These are phyloP conservation scores for Halcyon smyrnensis DNA, from an alignment of 2,797 vertebrate species.

Conservation along the genomic window DNA sequence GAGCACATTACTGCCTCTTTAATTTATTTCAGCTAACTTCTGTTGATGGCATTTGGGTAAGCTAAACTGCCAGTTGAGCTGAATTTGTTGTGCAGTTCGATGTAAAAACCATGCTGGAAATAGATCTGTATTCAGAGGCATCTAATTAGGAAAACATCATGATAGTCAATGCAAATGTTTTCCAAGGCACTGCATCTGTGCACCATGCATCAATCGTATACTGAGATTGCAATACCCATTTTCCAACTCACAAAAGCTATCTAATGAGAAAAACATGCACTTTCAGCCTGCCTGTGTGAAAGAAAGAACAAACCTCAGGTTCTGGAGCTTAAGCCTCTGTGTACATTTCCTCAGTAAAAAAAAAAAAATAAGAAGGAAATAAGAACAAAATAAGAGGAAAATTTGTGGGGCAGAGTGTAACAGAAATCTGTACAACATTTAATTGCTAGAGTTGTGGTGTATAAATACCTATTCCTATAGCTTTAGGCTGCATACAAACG, in stretches of 20 bases:
- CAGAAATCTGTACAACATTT: not conserved
- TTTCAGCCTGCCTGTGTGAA: not conserved
- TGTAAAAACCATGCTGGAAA: conserved; percentile 36
- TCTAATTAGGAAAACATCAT: conserved; percentile 73
- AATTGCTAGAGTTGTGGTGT: not conserved
- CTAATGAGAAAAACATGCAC: not conserved
- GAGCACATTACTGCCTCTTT: conserved; percentile 70
- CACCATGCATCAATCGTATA: not conserved
- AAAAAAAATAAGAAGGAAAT: not conserved
- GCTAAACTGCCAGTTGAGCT: conserved; percentile 58
- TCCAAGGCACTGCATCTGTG: conserved; percentile 62
- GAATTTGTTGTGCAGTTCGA: conserved; percentile 56
- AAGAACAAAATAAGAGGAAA: not conserved
- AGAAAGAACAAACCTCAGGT: not conserved
- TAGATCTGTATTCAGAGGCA: conserved; percentile 33
- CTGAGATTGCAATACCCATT: conserved; percentile 27
- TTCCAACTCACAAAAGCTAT: not conserved
- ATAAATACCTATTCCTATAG: not conserved
- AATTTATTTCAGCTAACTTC: conserved; percentile 69
- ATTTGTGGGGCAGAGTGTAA: not conserved
- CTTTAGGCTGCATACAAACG: not conserved
- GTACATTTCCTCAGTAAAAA: not conserved
- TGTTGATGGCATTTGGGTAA: conserved; percentile 65
- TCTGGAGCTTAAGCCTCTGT: not conserved
- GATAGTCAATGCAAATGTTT: conserved; percentile 45